Base-by-base conservation (phyloP, 37 sponge, comb jelly and placozoan genomes). In the Lycopodina hypogea region DNA sequence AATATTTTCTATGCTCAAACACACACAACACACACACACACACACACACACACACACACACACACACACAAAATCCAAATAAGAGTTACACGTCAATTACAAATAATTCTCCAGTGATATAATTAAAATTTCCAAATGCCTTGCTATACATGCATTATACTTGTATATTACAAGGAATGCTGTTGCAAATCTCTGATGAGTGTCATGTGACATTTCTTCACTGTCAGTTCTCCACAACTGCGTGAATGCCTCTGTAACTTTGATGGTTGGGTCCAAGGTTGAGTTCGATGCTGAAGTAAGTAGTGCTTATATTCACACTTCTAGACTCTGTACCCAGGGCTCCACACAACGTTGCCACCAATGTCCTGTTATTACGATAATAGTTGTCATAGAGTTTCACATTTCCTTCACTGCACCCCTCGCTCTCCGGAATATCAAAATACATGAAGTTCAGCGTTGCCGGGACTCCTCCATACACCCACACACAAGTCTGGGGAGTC, bases 351-450 rank as follows among this genome's bases (percentile, higher is more conserved):
- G 74, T 73, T 17, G 32, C 29, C 1, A 70, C 17, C n/a, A 73
- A 55, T 21, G 42, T 33, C 17, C 45, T 30, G 14, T 55, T 18
- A 7, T 1, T 22, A 7, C 22, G 42, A 30, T 12, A 19, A 6
- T 53, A 29, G 41, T 63, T 19, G 9, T 40, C 39, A 24, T 63
- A 63, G 12, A 77, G 3, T 17, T 26, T 77, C 28, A 77, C 28
- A 11, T 30, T 77, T 22, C 36, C 38, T 0, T 64, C 32, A 3
- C 24, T 21, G 35, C 77, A 77, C 33, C 35, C 52, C 12, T 60
- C 4, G 65, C 65, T 77, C 35, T 26, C 48, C 1, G 77, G 77
- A 34, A 77, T 18, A 50, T 77, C 65, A 64, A 77, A 77, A 32
- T 77, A 77, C 65, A 63, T 42, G 34, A 77, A 42, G 6, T 42